Evolutionary conservation across 2,888 invertebrate species (phyloP).

Genomic region (Lissonota sp.): DNA sequence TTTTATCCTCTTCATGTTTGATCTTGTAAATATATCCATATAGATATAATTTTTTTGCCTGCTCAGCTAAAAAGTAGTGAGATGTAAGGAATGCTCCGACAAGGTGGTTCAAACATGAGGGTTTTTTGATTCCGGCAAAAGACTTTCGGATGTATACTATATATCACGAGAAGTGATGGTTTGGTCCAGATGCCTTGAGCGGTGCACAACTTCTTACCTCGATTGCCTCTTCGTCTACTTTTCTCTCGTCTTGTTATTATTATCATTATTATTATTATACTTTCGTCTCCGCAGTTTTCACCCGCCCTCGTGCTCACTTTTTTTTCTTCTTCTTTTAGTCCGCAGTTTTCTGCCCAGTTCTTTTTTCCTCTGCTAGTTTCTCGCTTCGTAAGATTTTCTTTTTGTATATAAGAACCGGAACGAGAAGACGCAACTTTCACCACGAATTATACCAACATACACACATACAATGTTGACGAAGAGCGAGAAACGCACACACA

Average conservation of each 20-base stretch:
- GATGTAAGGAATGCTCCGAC: constrained; percentile 23
- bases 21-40: constrained; percentile 4
- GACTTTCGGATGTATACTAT: constrained; percentile 15
- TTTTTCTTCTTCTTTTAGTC: constrained; percentile 10
- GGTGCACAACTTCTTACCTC: constrained; percentile 39
- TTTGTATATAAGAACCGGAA: neutral
- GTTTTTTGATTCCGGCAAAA: constrained; percentile 32
- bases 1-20: neutral
- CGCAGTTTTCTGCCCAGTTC: constrained; percentile 15
- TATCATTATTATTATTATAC: constrained; percentile 31
- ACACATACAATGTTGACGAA: constrained; percentile 7
- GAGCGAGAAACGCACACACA: constrained; percentile 20
- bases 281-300: constrained; percentile 30
- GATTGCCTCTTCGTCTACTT: constrained; percentile 47
- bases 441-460: constrained; percentile 19
- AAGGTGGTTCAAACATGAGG: constrained; percentile 30
- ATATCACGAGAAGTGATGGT: constrained; percentile 7
- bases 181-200: constrained; percentile 13
- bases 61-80: constrained; percentile 49
- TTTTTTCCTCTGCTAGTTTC: constrained; percentile 18
- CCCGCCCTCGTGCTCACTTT: neutral
- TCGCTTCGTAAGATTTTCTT: neutral
- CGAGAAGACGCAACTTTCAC: constrained; percentile 54
- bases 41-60: constrained; percentile 42
- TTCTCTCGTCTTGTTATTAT: constrained; percentile 23